Evolutionary conservation across 2,797 vertebrate species (phyloP).

Genomic region (Enteromius fasciolatus): DNA sequence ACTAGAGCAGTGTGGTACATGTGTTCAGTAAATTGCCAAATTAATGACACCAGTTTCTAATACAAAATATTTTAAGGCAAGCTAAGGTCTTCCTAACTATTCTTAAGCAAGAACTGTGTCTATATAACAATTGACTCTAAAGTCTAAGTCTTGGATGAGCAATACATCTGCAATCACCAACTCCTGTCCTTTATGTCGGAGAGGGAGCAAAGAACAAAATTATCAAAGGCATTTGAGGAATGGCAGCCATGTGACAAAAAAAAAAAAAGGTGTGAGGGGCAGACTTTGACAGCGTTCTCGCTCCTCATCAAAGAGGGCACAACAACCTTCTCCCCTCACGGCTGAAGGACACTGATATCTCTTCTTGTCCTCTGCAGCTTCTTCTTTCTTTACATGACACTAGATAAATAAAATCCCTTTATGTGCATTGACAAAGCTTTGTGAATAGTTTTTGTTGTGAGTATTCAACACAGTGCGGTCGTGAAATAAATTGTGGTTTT

Average conservation of each 20-base stretch:
- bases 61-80: neutral
- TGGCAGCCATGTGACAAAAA: constrained; percentile 39
- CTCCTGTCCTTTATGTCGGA: constrained; percentile 34
- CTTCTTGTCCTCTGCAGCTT: constrained; percentile 21
- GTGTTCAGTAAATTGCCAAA: neutral
- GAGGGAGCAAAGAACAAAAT: constrained; percentile 38
- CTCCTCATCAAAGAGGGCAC: constrained; percentile 43
- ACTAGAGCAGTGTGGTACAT: neutral
- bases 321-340: constrained; percentile 14
- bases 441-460: neutral
- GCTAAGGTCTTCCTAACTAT: neutral
- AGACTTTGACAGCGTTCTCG: constrained; percentile 43
- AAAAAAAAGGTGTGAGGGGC: constrained; percentile 40
- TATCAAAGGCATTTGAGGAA: constrained; percentile 48
- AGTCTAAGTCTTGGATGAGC: constrained; percentile 46
- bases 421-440: neutral
- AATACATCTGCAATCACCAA: constrained; percentile 46
- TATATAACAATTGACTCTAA: constrained; percentile 15
- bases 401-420: constrained; percentile 36
- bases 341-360: constrained; percentile 34
- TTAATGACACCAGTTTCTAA: neutral
- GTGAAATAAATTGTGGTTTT: neutral
- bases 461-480: neutral
- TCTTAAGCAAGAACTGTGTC: neutral
- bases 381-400: constrained; percentile 25